Evolutionary conservation across 1,140 invertebrate species (phyloP), one percentile per base, ranked within the genome.

Genomic region (Micrasema longulum): DNA sequence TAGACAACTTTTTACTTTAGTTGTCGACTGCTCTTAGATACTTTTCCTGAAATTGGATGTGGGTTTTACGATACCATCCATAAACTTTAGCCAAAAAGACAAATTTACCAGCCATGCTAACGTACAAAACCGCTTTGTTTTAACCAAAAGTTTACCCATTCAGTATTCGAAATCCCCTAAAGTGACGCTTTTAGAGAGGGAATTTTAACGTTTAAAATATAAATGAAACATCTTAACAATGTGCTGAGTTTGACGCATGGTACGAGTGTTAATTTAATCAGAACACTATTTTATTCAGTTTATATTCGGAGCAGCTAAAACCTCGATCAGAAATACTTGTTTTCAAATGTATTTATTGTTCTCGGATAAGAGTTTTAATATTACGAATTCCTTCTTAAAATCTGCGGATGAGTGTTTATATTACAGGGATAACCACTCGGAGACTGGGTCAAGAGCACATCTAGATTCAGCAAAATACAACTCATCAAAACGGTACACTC

Each of bases 171-270:
- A n/a, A n/a, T n/a, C n/a, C n/a, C n/a, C n/a, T n/a, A n/a, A n/a
- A n/a, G n/a, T n/a, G n/a, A n/a, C n/a, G n/a, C n/a, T n/a, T n/a
- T n/a, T n/a, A n/a, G n/a, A n/a, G n/a, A n/a, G n/a, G n/a, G n/a
- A n/a, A n/a, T n/a, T n/a, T n/a, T n/a, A n/a, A n/a, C n/a, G 16
- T 31, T 53, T 23, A 53, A 53, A 53, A 53, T 53, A 22, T 53
- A 53, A 53, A 53, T 53, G 50, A 53, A 22, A 53, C 14, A 53
- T 53, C 50, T 26, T 22, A 53, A 53, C 50, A 53, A 53, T 53
- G n/a, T 53, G 22, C 22, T 22, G 14, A 31, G 22, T 53, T 53
- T 52, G 48, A 53, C 16, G 26, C 50, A 22, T 53, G 50, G 11
- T 22, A 22, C 50, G 22, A 53, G 50, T n/a, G 26, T 53, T 23